phyloP scores from a whole-genome alignment of 2,888 invertebrate species.

The Lasius platythorax region DNA sequence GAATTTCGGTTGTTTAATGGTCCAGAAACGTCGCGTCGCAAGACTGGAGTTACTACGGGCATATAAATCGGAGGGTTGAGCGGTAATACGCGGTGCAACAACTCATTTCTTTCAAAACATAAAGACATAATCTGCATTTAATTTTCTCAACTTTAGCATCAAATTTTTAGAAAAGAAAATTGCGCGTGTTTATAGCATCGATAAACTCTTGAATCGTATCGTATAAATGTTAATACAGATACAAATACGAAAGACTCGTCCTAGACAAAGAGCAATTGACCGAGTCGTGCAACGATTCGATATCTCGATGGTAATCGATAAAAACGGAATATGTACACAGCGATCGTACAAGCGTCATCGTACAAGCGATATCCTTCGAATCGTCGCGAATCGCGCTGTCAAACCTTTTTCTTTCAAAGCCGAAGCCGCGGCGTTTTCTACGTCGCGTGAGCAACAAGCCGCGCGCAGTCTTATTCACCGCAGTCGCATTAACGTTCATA shows the following conservation, averaged over 20 bases:
- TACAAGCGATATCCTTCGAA: constrained; percentile 53
- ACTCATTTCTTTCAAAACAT: no score
- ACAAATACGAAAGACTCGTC: background rate
- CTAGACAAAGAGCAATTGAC: constrained; percentile 34
- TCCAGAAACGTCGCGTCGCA: constrained; percentile 22
- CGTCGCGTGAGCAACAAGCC: constrained; percentile 69
- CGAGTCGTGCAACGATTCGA: constrained; percentile 47
- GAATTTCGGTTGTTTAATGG: constrained; percentile 40
- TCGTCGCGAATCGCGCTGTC: constrained; percentile 52
- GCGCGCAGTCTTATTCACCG: constrained; percentile 72
- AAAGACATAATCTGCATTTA: background rate
- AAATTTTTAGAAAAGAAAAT: no score
- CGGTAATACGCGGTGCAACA: background rate
- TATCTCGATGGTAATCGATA: constrained; percentile 53
- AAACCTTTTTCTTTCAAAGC: constrained; percentile 62
- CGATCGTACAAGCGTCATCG: constrained; percentile 5
- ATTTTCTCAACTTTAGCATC: background rate
- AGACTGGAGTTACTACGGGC: background rate
- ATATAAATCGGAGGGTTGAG: background rate
- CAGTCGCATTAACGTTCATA: constrained; percentile 80
- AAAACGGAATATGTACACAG: background rate
- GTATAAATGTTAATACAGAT: background rate
- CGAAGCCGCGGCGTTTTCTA: constrained; percentile 30
- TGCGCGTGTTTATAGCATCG: no score
- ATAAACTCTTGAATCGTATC: no score